Evolutionary conservation across 1,140 invertebrate species (phyloP).

Genomic region (Bombus consobrinus): DNA sequence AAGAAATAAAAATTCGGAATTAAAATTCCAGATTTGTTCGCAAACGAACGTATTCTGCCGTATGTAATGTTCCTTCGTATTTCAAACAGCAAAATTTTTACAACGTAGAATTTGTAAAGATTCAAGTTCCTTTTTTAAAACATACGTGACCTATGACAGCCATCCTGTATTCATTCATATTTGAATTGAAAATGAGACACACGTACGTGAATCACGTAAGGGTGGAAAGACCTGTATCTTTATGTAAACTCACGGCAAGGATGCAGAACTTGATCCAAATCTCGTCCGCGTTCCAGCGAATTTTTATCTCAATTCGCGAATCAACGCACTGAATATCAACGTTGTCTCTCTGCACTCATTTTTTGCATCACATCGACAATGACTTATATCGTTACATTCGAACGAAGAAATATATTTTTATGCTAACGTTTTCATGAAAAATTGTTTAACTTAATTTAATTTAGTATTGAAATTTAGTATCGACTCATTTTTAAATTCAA

Average conservation of each 20-base stretch:
- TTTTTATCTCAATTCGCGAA: constrained; percentile 19
- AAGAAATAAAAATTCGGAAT: background rate
- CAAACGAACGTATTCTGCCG: no score
- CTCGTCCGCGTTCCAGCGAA: background rate
- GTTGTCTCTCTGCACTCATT: no score
- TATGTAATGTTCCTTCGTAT: no score
- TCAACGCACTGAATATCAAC: constrained; percentile 6
- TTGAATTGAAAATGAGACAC: constrained; percentile 5
- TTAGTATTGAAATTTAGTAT: no score
- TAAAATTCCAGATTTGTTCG: background rate
- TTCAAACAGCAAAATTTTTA: no score
- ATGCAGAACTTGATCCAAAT: constrained; percentile 23
- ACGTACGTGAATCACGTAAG: no score
- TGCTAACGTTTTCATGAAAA: no score
- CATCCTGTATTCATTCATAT: background rate
- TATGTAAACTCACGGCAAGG: background rate
- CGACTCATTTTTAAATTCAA: no score
- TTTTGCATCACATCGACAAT: background rate
- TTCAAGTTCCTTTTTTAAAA: no score
- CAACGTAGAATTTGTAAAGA: no score
- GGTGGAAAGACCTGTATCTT: background rate
- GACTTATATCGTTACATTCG: background rate
- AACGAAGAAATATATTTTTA: background rate
- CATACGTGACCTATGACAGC: no score
- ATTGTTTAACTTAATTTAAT: no score